Conservation (phyloP, 2,888 invertebrate species). For the Ceriagrion tenellum region DNA sequence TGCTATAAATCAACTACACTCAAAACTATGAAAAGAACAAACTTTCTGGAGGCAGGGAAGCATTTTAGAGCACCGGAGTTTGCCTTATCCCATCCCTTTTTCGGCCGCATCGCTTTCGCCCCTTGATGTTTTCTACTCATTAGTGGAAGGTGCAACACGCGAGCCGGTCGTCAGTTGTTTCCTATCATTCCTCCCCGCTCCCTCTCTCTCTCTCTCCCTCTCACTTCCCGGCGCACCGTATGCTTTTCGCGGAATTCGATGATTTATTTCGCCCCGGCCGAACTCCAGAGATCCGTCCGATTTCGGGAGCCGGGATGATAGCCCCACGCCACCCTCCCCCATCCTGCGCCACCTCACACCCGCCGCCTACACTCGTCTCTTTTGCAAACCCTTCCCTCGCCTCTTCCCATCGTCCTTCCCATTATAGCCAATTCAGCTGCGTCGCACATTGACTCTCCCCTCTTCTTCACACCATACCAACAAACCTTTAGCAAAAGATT, state of each 20-base stretch:
- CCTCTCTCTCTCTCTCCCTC: not conserved
- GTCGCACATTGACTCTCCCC: not conserved
- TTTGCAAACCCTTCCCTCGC: not conserved
- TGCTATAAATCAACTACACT: too few species aligned
- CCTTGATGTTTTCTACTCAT: not conserved
- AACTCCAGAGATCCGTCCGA: not conserved
- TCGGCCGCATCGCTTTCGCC: too few species aligned
- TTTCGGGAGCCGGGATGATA: not conserved
- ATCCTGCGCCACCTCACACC: too few species aligned
- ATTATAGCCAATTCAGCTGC: not conserved
- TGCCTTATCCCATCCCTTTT: not conserved
- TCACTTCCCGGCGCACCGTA: not conserved
- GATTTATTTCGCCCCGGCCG: conserved; percentile 8
- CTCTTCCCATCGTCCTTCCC: too few species aligned
- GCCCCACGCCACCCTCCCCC: not conserved
- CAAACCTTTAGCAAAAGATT: too few species aligned
- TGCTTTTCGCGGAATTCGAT: conserved; percentile 5
- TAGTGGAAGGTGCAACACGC: not conserved
- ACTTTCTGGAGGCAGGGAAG: not conserved
- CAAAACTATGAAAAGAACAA: too few species aligned
- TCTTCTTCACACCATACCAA: not conserved
- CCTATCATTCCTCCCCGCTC: not conserved
- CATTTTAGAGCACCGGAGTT: not conserved
- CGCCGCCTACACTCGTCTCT: not conserved
- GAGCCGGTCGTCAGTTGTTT: conserved; percentile 7